phyloP scores from a whole-genome alignment of 2,797 vertebrate species.

The Parotocinclus haroldoi region DNA sequence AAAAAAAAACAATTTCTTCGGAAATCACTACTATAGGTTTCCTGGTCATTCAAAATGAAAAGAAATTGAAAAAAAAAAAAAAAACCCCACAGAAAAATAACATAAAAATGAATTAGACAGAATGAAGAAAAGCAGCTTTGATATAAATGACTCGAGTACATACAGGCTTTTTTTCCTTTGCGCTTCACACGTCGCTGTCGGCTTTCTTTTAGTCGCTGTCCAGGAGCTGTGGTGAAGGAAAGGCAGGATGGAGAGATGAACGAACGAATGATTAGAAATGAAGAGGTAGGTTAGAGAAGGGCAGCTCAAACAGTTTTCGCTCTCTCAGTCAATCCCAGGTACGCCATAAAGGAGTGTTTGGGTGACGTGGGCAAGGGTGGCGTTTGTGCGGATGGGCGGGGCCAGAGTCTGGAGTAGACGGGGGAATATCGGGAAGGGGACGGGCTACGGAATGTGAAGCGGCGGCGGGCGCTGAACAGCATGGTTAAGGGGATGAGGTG shows the following conservation, averaged over 20 bases:
- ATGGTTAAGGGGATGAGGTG: slow-evolving; percentile 97
- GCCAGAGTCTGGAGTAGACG: slow-evolving; percentile 80
- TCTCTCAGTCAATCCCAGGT: slow-evolving; percentile 94
- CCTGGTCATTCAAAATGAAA: slow-evolving; percentile 63
- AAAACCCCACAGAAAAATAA: slow-evolving; percentile 57
- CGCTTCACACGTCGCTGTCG: slow-evolving; percentile 74
- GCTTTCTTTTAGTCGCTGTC: slow-evolving; percentile 71
- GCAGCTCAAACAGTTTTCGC: slow-evolving; percentile 87
- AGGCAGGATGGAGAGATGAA: slow-evolving; percentile 16
- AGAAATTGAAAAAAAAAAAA: slow-evolving; percentile 52
- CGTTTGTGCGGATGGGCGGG: slow-evolving; percentile 76
- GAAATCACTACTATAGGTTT: slow-evolving; percentile 63
- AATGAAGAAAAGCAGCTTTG: slow-evolving; percentile 88
- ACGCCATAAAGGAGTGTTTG: slow-evolving; percentile 98
- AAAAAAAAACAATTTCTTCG: slow-evolving; percentile 63
- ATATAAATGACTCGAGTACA: slow-evolving; percentile 91
- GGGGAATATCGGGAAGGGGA: slow-evolving; percentile 79
- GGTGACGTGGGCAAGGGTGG: slow-evolving; percentile 80
- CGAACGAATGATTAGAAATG: slow-evolving; percentile 32
- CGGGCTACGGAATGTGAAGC: slow-evolving; percentile 86
- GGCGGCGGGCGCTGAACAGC: slow-evolving; percentile 89
- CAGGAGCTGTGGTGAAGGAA: slow-evolving; percentile 47
- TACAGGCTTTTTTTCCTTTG: slow-evolving; percentile 83
- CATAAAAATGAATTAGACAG: slow-evolving; percentile 65
- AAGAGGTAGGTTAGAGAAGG: slow-evolving; percentile 39